Conservation (phyloP, 2,888 invertebrate species). For the Pimpla rufipes region DNA sequence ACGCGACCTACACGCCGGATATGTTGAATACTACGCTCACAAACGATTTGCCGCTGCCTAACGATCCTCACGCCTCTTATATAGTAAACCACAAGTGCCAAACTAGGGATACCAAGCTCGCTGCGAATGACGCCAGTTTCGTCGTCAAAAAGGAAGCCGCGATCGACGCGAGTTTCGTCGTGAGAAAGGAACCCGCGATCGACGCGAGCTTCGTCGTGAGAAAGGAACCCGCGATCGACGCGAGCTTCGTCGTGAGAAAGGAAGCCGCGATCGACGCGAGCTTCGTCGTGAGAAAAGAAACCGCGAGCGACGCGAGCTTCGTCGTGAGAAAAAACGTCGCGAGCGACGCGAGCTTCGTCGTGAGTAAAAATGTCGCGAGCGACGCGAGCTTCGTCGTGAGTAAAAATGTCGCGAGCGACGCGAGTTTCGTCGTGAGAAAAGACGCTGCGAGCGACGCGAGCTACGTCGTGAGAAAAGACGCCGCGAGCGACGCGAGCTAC, state of each 20-base stretch:
- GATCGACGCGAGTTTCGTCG: constrained; percentile 19
- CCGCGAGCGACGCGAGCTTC: background rate
- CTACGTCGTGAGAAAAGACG: constrained; percentile 2
- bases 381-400: constrained; percentile 1
- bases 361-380: background rate
- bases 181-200: too few relatives aligned
- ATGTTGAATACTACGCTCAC: constrained; percentile 29
- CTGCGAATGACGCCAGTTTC: constrained; percentile 49
- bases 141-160: constrained; percentile 18
- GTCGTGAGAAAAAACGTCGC: background rate
- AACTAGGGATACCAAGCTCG: background rate
- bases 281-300: background rate
- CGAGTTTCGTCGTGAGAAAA: background rate
- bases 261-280: background rate
- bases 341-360: background rate
- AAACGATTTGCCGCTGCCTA: constrained; percentile 23
- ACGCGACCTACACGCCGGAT: constrained; percentile 56
- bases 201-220: too few relatives aligned
- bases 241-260: constrained; percentile 38
- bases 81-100: constrained; percentile 41
- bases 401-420: background rate
- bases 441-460: background rate
- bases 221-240: background rate
- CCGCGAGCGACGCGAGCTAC: constrained; percentile 25
- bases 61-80: constrained; percentile 67